Conservation (phyloP, 2,797 vertebrate species). For the Hipposideros larvatus region DNA sequence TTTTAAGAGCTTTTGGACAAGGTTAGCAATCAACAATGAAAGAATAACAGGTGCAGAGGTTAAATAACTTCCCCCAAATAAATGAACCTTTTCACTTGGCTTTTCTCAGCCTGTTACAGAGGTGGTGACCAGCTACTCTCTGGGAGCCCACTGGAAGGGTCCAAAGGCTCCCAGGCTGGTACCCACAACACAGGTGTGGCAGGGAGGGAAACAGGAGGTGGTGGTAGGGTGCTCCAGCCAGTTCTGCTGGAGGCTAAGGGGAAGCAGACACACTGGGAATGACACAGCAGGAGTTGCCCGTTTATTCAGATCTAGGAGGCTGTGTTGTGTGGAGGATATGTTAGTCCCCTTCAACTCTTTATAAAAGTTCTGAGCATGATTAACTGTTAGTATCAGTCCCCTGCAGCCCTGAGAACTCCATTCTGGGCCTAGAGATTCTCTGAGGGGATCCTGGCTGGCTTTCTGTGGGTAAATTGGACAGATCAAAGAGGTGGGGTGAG, state of each 20-base stretch:
- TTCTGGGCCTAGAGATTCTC: constrained; percentile 49
- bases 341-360: constrained; percentile 9
- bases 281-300: not conserved
- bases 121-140: not conserved
- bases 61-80: constrained; percentile 42
- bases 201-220: not conserved
- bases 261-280: constrained; percentile 10
- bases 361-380: constrained; percentile 28
- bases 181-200: not conserved
- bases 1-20: constrained; percentile 30
- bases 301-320: constrained; percentile 32
- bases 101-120: constrained; percentile 18
- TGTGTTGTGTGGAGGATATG: not conserved
- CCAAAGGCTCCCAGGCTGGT: not conserved
- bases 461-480: constrained; percentile 56
- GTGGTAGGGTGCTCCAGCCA: not conserved
- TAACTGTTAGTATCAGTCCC: constrained; percentile 26
- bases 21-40: constrained; percentile 43
- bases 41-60: constrained; percentile 15
- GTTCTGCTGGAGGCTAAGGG: not conserved
- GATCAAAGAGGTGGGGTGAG: constrained; percentile 49
- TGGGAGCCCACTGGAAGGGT: not conserved
- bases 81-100: not conserved
- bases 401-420: constrained; percentile 43
- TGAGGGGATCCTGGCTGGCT: constrained; percentile 43